Percentiles rank a stretch among this genome's conserved stretches.
Conservation (phyloP, 2,888 invertebrate genomes). For the Perizoma flavofasciatum region DNA sequence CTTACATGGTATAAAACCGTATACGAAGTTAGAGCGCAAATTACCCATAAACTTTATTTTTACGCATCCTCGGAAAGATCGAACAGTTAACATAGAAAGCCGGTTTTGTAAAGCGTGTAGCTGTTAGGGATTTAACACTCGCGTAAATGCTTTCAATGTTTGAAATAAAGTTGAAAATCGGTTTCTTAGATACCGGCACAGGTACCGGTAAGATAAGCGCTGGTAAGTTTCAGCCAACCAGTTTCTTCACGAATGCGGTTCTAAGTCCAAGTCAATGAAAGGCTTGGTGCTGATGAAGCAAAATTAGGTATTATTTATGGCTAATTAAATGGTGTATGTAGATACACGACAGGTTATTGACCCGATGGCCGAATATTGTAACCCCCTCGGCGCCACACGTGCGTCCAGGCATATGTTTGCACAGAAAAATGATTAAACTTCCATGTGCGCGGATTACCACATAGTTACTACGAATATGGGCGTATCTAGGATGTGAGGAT, state of each 20-base stretch:
- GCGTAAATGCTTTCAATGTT: too few relatives aligned
- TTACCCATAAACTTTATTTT: conserved; percentile 30
- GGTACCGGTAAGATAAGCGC: neutral
- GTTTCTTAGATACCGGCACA: too few relatives aligned
- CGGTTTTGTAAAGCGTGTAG: neutral
- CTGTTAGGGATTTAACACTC: too few relatives aligned
- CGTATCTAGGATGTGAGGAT: too few relatives aligned
- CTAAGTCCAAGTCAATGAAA: neutral
- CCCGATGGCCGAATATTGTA: conserved; percentile 58
- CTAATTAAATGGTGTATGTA: conserved; percentile 50
- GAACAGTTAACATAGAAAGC: conserved; percentile 4
- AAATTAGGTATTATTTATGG: conserved; percentile 38
- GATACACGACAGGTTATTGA: conserved; percentile 61
- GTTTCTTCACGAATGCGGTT: neutral
- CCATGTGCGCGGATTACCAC: conserved; percentile 6
- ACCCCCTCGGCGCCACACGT: conserved; percentile 58
- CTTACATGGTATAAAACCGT: conserved; percentile 16
- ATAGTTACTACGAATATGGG: neutral
- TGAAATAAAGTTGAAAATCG: too few relatives aligned
- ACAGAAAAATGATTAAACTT: conserved; percentile 45
- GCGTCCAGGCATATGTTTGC: conserved; percentile 52
- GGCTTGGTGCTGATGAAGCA: conserved; percentile 35
- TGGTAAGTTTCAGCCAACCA: neutral
- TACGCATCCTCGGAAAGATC: conserved; percentile 22
- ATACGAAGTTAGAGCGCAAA: conserved; percentile 22